Percentiles rank a stretch among this genome's conserved stretches.
Conservation (phyloP, 2,797 vertebrate genomes). For the Heteromormyrus szaboi region DNA sequence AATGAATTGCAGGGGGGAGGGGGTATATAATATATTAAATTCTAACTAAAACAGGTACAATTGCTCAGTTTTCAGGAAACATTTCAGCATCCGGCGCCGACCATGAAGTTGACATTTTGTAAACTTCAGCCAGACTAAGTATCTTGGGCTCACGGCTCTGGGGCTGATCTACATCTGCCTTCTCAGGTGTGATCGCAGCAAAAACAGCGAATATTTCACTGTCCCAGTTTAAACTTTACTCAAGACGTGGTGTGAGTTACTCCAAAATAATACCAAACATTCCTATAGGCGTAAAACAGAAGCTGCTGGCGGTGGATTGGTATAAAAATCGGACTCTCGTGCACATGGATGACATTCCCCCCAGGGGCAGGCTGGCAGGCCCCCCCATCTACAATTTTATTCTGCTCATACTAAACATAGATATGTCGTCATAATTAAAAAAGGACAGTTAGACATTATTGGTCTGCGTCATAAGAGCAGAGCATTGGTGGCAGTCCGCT, state of each 20-base stretch:
- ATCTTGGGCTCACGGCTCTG: not conserved
- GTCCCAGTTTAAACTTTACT: not conserved
- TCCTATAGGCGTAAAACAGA: not conserved
- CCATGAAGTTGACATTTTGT: not conserved
- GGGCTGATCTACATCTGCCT: not conserved
- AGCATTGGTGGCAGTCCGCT: slow-evolving; percentile 12
- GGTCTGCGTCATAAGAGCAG: not conserved
- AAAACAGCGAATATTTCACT: not conserved
- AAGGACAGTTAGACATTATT: not conserved
- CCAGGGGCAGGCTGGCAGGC: not conserved
- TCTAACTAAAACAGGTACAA: not conserved
- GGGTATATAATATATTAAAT: not conserved
- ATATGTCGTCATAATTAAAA: not conserved
- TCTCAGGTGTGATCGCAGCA: not conserved
- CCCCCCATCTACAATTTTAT: not conserved
- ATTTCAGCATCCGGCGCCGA: not conserved
- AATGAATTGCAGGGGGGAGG: not conserved
- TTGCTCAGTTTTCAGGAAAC: not conserved
- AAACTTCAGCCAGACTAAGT: not conserved
- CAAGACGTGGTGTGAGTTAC: not conserved
- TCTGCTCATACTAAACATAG: slow-evolving; percentile 19
- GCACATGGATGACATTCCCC: not conserved
- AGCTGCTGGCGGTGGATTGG: not conserved
- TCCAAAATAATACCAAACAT: not conserved
- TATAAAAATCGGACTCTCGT: not conserved